Percentiles rank a stretch among this genome's conserved stretches.
Evolutionary conservation across 2,113 vertebrate species (phyloP).

Genomic region (Coturnix japonica): DNA sequence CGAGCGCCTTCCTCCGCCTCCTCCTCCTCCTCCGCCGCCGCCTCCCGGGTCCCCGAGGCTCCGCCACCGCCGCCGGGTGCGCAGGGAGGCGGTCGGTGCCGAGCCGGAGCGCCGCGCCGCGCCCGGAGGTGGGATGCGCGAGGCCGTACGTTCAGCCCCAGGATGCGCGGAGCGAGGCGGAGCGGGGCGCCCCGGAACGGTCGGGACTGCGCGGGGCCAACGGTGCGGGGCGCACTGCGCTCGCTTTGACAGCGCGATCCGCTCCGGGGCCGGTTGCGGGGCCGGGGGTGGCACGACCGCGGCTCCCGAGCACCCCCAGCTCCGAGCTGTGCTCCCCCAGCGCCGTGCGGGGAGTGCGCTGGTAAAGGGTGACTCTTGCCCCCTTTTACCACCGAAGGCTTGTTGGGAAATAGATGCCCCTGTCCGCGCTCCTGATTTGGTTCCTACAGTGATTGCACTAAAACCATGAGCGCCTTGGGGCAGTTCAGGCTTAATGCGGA

Average conservation of each 20-base stretch:
- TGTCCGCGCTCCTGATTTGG: not conserved
- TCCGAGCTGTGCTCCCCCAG: not conserved
- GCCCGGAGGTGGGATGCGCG: not conserved
- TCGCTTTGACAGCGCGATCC: not conserved
- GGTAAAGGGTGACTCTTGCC: not conserved
- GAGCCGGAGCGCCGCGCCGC: not conserved
- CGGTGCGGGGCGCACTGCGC: not conserved
- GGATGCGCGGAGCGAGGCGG: not conserved
- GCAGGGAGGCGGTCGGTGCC: not conserved
- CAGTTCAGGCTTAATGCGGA: no score
- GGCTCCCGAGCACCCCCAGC: not conserved
- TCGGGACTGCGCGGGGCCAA: not conserved
- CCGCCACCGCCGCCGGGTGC: not conserved
- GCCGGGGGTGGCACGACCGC: not conserved
- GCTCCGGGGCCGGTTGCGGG: not conserved
- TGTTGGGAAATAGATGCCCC: not conserved
- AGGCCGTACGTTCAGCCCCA: not conserved
- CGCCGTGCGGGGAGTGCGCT: accelerated
- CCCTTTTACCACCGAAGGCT: not conserved
- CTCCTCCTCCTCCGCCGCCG: not conserved
- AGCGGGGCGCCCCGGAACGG: no score
- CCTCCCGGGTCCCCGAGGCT: not conserved
- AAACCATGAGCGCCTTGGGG: accelerated
- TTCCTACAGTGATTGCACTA: not conserved
- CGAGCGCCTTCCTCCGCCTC: conserved; percentile 31